Percentiles rank a stretch among this genome's conserved stretches.
Conservation (phyloP, 2,113 vertebrate species). For the Muscicapa adusta region DNA sequence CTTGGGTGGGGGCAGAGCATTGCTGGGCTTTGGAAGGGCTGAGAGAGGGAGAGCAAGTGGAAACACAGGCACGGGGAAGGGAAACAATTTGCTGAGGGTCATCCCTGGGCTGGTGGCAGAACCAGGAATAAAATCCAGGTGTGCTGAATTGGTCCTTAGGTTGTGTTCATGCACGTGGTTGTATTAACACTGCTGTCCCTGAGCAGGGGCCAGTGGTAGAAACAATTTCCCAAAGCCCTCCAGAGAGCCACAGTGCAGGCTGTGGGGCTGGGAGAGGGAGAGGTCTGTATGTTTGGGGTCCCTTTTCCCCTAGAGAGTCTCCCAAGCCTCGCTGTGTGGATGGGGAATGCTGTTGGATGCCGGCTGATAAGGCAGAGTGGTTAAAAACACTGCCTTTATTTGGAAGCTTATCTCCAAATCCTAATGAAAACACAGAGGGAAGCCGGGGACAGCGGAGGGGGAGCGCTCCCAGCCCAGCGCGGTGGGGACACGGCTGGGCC, state of each 20-base stretch:
- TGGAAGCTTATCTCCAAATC: slow-evolving; percentile 55
- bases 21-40: background rate
- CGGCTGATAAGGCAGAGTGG: slow-evolving; percentile 27
- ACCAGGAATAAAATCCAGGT: slow-evolving; percentile 25
- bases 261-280: background rate
- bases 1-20: background rate
- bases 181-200: background rate
- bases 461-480: background rate
- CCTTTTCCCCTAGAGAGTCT: background rate
- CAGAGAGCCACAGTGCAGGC: accelerated
- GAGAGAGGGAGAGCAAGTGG: background rate
- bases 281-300: background rate
- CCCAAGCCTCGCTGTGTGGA: background rate
- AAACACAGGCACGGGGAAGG: background rate
- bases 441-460: background rate
- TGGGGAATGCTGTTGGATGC: background rate
- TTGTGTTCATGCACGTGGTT: background rate
- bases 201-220: background rate
- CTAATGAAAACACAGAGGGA: slow-evolving; percentile 21
- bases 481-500: background rate
- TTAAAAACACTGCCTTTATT: slow-evolving; percentile 16
- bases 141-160: background rate
- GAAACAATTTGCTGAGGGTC: background rate
- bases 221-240: background rate
- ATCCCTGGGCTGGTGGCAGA: background rate